Percentiles rank a stretch among this genome's conserved stretches.
Evolutionary conservation across 2,113 vertebrate species (phyloP).

Genomic region (Ardeotis arabs): DNA sequence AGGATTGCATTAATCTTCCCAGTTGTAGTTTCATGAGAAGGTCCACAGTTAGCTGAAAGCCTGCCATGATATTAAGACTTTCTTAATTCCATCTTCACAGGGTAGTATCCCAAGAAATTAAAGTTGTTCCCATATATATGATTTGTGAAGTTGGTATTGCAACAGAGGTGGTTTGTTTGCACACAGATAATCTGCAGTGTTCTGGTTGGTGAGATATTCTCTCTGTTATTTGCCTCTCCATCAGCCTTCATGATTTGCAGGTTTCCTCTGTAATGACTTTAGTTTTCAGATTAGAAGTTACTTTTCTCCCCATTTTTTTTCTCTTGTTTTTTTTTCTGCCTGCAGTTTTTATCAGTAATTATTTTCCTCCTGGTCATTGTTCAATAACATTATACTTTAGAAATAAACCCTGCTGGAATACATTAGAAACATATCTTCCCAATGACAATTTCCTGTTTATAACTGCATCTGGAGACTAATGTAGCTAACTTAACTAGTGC

Average conservation of each 20-base stretch:
- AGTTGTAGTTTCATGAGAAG: not conserved
- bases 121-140: not conserved
- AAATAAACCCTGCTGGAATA: slow-evolving; percentile 57
- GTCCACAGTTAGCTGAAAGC: not conserved
- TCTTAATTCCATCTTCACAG: not conserved
- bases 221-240: not conserved
- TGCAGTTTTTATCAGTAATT: slow-evolving; percentile 14
- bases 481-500: slow-evolving; percentile 5
- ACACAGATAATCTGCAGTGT: not conserved
- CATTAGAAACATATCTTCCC: slow-evolving; percentile 63
- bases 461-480: slow-evolving; percentile 51
- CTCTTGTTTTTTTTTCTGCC: not conserved
- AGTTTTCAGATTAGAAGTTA: not conserved
- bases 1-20: not conserved
- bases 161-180: not conserved
- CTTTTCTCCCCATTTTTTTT: not conserved
- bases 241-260: not conserved
- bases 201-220: not conserved
- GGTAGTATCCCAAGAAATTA: not conserved
- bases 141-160: not conserved
- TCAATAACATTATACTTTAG: slow-evolving; percentile 37
- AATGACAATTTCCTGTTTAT: slow-evolving; percentile 67
- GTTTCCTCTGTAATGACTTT: not conserved
- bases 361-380: slow-evolving; percentile 29
- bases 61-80: rapidly evolving